Conservation (phyloP, 1,140 invertebrate species). For the Spodoptera frugiperda region DNA sequence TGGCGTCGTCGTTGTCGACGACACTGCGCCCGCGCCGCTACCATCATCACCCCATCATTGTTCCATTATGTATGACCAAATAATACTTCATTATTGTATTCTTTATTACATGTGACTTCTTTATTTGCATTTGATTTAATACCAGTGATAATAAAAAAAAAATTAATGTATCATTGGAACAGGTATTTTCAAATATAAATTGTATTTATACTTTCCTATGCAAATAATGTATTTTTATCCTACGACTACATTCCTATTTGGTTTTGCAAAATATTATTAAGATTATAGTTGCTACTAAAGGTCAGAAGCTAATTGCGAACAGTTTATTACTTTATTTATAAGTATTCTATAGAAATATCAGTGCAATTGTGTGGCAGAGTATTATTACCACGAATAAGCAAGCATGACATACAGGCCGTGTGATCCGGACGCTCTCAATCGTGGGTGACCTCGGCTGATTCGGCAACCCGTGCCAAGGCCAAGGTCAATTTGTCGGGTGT, state of each 20-base stretch:
- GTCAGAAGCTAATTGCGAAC: too few relatives aligned
- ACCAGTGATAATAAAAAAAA: too few relatives aligned
- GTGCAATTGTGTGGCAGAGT: constrained; percentile 15
- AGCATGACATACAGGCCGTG: constrained; percentile 64
- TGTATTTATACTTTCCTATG: too few relatives aligned
- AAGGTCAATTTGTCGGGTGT: constrained; percentile 75
- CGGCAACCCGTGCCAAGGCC: constrained; percentile 82
- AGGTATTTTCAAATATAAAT: too few relatives aligned
- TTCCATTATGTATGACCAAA: neutral
- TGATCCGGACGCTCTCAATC: constrained; percentile 82
- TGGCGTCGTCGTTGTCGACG: constrained; percentile 52
- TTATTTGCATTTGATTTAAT: too few relatives aligned
- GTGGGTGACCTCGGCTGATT: constrained; percentile 76
- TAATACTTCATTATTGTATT: too few relatives aligned
- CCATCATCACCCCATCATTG: constrained; percentile 37
- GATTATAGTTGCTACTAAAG: neutral
- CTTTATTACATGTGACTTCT: too few relatives aligned
- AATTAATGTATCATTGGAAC: too few relatives aligned
- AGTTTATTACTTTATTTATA: constrained; percentile 7
- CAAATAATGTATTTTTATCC: too few relatives aligned
- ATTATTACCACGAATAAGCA: constrained; percentile 47
- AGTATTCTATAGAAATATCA: neutral
- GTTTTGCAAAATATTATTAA: neutral
- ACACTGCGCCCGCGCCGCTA: constrained; percentile 50
- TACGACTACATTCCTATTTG: too few relatives aligned